A percentile compares a stretch with the other conserved stretches of the same genome.
Conservation (phyloP, 2,888 invertebrate genomes). For the Halictus quadricinctus region DNA sequence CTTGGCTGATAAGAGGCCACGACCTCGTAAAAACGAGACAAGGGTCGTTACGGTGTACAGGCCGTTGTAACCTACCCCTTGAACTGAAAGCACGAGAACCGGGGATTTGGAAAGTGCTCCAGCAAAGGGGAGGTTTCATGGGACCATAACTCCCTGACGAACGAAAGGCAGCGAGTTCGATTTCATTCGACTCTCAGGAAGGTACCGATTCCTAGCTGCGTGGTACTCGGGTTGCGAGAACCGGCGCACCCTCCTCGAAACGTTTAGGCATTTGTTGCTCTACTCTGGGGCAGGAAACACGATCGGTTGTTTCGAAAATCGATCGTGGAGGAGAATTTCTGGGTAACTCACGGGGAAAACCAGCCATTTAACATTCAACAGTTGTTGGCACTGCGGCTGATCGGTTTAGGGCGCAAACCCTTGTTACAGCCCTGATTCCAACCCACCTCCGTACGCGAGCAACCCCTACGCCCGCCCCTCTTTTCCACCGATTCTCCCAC, state of each 20-base stretch:
- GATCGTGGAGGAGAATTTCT: background rate
- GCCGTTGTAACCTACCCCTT: background rate
- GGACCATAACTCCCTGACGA: background rate
- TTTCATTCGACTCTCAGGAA: background rate
- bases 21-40: slow-evolving; percentile 21
- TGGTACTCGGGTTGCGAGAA: background rate
- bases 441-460: slow-evolving; percentile 21
- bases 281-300: background rate
- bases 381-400: background rate
- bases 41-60: background rate
- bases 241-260: too few relatives aligned
- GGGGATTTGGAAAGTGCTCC: slow-evolving; percentile 1
- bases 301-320: background rate
- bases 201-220: background rate
- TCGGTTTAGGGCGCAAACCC: background rate
- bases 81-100: background rate
- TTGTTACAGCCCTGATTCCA: slow-evolving; percentile 29
- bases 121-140: background rate
- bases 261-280: background rate
- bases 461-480: slow-evolving; percentile 35
- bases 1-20: background rate
- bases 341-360: background rate
- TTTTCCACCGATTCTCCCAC: slow-evolving; percentile 45
- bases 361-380: slow-evolving; percentile 6
- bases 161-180: background rate